Evolutionary conservation across 2,888 invertebrate species (phyloP).

Genomic region (Atherix ibis): DNA sequence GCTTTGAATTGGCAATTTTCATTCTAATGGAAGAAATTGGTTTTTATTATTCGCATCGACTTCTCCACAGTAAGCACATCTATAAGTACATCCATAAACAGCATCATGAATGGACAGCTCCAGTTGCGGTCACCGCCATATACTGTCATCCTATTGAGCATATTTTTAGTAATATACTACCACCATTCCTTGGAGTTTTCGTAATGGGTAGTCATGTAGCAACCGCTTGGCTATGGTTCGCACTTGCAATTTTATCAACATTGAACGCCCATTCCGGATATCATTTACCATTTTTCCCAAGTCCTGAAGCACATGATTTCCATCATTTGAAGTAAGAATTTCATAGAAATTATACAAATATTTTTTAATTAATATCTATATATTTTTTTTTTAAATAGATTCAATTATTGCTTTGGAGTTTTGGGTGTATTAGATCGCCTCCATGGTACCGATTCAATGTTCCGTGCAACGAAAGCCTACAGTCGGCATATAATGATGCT

Average conservation of each 20-base stretch:
- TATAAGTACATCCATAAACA: conserved; percentile 73
- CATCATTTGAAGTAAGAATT: conserved; percentile 63
- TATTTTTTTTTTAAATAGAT: conserved; percentile 37
- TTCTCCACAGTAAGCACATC: conserved; percentile 54
- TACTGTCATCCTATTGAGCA: conserved; percentile 70
- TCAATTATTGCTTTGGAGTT: conserved; percentile 71
- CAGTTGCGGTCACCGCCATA: conserved; percentile 64
- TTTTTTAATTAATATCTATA: not conserved
- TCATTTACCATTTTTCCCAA: conserved; percentile 70
- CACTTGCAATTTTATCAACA: conserved; percentile 59
- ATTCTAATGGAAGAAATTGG: conserved; percentile 63
- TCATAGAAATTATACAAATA: conserved; percentile 3
- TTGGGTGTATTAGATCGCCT: conserved; percentile 65
- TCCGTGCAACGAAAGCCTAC: conserved; percentile 54
- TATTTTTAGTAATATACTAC: conserved; percentile 59
- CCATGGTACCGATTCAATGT: conserved; percentile 66
- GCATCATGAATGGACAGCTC: conserved; percentile 80
- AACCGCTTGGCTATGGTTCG: conserved; percentile 64
- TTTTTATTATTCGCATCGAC: conserved; percentile 73
- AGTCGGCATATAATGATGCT: conserved; percentile 56
- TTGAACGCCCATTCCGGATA: conserved; percentile 73
- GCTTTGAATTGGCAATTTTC: conserved; percentile 55
- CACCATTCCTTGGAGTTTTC: conserved; percentile 58
- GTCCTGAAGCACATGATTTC: conserved; percentile 75
- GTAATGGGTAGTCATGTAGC: conserved; percentile 62